Conservation (phyloP, 2,797 vertebrate species). For the Crocidura indochinensis region DNA sequence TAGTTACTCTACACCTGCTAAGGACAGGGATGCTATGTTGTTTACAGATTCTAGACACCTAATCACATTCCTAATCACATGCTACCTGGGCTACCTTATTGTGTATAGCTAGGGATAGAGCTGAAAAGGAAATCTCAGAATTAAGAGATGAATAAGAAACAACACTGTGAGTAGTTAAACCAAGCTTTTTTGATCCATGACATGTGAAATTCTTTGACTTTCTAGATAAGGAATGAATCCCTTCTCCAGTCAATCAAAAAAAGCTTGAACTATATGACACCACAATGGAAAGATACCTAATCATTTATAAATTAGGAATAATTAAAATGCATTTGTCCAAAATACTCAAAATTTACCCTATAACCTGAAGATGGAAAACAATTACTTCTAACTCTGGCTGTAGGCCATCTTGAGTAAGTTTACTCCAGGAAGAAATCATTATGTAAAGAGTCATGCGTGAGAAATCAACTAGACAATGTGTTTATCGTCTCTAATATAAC, state of each 20-base stretch:
- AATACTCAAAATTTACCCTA: not conserved
- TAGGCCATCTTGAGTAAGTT: not conserved
- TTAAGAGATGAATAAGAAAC: not conserved
- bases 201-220: not conserved
- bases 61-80: too few species aligned
- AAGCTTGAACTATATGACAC: not conserved
- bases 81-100: not conserved
- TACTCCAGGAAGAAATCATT: not conserved
- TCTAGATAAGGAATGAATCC: not conserved
- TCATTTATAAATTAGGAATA: not conserved
- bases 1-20: not conserved
- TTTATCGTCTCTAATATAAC: too few species aligned
- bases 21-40: not conserved
- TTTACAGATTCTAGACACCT: not conserved
- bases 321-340: slow-evolving; percentile 8
- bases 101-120: not conserved
- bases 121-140: not conserved
- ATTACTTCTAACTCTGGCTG: not conserved
- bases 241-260: not conserved
- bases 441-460: not conserved
- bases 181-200: not conserved
- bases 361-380: not conserved
- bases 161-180: not conserved
- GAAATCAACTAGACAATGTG: too few species aligned
- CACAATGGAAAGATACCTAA: not conserved